Evolutionary conservation across 2,888 invertebrate genomes (phyloP).

Genomic region (Hyposoter dolosus): DNA sequence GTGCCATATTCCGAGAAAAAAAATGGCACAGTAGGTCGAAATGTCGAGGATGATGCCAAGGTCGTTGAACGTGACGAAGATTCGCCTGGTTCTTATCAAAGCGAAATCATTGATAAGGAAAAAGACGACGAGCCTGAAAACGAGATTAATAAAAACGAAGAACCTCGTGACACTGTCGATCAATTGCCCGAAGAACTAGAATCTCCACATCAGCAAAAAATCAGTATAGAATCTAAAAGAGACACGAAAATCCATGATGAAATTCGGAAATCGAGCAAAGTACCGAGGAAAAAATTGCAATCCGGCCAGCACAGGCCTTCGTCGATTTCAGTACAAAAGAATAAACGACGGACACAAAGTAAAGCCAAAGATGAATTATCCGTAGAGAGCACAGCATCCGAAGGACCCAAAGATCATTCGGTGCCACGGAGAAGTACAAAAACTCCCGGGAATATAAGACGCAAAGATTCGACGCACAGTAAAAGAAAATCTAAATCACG

Average conservation of each 20-base stretch:
- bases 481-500: not conserved
- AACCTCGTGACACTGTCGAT: not conserved
- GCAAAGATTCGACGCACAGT: not conserved
- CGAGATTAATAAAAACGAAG: not conserved
- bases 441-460: not conserved
- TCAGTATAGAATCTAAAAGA: not conserved
- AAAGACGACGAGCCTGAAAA: constrained; percentile 37
- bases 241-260: not conserved
- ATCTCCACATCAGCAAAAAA: not conserved
- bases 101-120: constrained; percentile 23
- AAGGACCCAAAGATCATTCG: not conserved
- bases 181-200: not conserved
- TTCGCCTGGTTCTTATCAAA: constrained; percentile 29
- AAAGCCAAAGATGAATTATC: not conserved
- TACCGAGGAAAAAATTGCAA: not conserved
- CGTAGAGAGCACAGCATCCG: not conserved
- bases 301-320: not conserved
- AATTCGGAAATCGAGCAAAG: not conserved
- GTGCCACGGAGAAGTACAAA: not conserved
- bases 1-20: constrained; percentile 35
- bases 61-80: not conserved
- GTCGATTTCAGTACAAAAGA: not conserved
- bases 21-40: not conserved
- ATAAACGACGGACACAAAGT: constrained; percentile 8
- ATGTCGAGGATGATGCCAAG: not conserved